Percentiles rank a stretch among this genome's conserved stretches.
Evolutionary conservation across 2,797 vertebrate species (phyloP).

Genomic region (Melanotaenia maccullochi): DNA sequence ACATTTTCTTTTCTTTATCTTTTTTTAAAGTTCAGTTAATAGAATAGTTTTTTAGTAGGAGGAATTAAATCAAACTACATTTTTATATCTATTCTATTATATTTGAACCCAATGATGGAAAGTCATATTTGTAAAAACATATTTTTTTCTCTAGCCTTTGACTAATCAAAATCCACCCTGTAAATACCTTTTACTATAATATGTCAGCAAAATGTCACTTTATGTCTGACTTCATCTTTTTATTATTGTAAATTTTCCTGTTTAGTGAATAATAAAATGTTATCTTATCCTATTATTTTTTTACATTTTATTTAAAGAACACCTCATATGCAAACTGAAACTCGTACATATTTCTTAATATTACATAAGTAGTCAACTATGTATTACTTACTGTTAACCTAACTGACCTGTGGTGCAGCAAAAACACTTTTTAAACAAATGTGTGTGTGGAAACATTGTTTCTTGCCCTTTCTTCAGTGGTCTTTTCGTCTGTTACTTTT

Average conservation of each 20-base stretch:
- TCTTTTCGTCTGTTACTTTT: slow-evolving; percentile 41
- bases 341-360: background rate
- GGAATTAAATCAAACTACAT: too few species aligned
- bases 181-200: background rate
- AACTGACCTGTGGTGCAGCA: background rate
- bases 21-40: too few species aligned
- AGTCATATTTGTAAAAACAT: too few species aligned
- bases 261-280: background rate
- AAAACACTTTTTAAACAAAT: background rate
- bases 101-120: too few species aligned
- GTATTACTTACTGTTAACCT: background rate
- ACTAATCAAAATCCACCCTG: background rate
- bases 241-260: background rate
- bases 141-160: too few species aligned
- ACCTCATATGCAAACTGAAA: background rate
- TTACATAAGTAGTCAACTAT: background rate
- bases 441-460: background rate
- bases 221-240: background rate
- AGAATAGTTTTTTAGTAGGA: too few species aligned
- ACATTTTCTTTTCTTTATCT: too few species aligned
- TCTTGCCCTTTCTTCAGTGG: slow-evolving; percentile 16
- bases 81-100: too few species aligned
- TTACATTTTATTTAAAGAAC: background rate
- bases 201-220: background rate
- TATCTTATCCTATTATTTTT: background rate